Conservation (phyloP, 2,888 invertebrate genomes). For the Magallana nippona region DNA sequence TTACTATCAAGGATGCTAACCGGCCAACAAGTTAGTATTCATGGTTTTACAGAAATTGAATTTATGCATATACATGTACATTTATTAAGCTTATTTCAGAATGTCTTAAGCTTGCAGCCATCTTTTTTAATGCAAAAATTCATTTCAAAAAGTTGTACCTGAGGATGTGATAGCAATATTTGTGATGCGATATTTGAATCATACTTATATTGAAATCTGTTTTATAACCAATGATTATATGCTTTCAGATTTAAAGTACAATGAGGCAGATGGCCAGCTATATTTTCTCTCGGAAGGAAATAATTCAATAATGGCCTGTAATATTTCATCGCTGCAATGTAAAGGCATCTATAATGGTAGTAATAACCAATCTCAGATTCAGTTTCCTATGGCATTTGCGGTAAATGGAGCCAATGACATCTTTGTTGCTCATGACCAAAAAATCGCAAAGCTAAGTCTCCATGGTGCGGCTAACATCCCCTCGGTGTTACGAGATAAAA, state of each 20-base stretch:
- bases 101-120: too few species aligned
- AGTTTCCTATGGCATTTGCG: constrained; percentile 85
- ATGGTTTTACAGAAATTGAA: too few species aligned
- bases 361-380: constrained; percentile 70
- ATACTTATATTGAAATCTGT: too few species aligned
- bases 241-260: constrained; percentile 84
- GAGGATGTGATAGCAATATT: too few species aligned
- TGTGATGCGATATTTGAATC: too few species aligned
- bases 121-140: too few species aligned
- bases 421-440: constrained; percentile 82
- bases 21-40: constrained; percentile 67
- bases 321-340: constrained; percentile 52
- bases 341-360: background rate
- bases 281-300: constrained; percentile 86
- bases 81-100: background rate
- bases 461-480: background rate
- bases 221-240: background rate
- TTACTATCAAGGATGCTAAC: constrained; percentile 54
- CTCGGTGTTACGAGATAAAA: constrained; percentile 83
- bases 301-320: constrained; percentile 60
- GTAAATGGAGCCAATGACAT: constrained; percentile 84
- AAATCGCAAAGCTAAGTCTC: constrained; percentile 82
- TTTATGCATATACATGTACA: background rate
- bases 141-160: too few species aligned
- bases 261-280: constrained; percentile 83